Evolutionary conservation across 2,888 invertebrate species (phyloP), one percentile per base, ranked within the genome.

Genomic region (Agrochola lychnidis): DNA sequence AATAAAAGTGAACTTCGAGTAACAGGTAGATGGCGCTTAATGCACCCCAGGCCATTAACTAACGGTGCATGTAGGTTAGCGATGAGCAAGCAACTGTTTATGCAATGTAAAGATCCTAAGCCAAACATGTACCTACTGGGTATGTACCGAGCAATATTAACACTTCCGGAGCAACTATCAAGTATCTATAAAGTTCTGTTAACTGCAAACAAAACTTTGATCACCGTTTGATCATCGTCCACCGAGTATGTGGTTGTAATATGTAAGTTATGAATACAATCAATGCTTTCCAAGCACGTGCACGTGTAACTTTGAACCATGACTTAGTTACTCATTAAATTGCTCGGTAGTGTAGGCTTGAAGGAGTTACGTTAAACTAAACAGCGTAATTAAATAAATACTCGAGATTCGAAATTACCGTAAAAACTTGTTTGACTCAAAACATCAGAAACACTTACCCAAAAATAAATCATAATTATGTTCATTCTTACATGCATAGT

Each of bases 11-110:
- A 74, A 77, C 79, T 71, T 63, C 25, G 48, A 64, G 63, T 69
- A 63, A 76, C 73, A 82, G 79, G 79, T 79, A 45, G 45, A 45
- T 45, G 36, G 22, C 7, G 70, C 53, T 76, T 75, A 86, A 84
- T 84, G 70, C 61, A 61, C 66, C 64, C 51, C 57, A 56, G 57
- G 62, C 63, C 69, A 71, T 77, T 77, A 64, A 61, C 25, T 74
- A 73, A 81, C 66, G 51, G 51, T 57, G 74, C 76, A 72, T 79
- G 57, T 45, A 53, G 30, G 45, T 57, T 30, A 71, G 48, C 25
- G 25, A 51, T 53, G 42, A 73, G 56, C 69, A 59, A 53, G 57
- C 67, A 67, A 73, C 62, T 62, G 70, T 61, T 82, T 64, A 76
- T 59, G 59, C 62, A 59, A 22, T 45, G 59, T 71, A 71, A 56